Evolutionary conservation across 2,113 vertebrate species (phyloP).

Genomic region (Trematomus loennbergii): DNA sequence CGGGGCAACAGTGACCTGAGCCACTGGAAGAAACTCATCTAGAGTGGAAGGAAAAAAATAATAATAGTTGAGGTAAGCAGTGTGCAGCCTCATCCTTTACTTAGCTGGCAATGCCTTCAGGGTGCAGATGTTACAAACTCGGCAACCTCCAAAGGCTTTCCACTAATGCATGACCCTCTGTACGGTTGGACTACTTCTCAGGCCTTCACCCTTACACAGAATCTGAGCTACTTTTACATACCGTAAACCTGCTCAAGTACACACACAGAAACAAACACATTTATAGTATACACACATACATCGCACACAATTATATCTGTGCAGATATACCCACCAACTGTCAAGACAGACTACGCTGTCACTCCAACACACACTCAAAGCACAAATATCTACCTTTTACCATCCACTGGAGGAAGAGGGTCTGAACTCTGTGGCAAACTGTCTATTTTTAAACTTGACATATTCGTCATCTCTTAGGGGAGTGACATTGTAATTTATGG

Average conservation of each 20-base stretch:
- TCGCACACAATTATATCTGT: neutral
- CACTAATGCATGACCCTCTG: constrained; percentile 55
- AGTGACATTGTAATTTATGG: constrained; percentile 78
- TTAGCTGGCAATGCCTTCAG: constrained; percentile 70
- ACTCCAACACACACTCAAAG: neutral
- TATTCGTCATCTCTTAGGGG: constrained; percentile 81
- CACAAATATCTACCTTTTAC: constrained; percentile 33
- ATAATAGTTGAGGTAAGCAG: constrained; percentile 73
- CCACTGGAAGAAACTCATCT: constrained; percentile 72
- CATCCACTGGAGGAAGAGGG: constrained; percentile 58
- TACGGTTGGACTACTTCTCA: constrained; percentile 11
- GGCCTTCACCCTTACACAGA: constrained; percentile 23
- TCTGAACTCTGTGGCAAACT: constrained; percentile 59
- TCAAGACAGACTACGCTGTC: neutral
- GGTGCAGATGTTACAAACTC: constrained; percentile 73
- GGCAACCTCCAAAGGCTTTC: constrained; percentile 63
- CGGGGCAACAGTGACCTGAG: constrained; percentile 73
- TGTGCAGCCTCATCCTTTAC: constrained; percentile 73
- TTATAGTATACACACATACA: neutral
- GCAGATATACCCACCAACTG: neutral
- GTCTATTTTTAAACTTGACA: constrained; percentile 82
- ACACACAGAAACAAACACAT: neutral
- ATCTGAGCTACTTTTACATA: neutral
- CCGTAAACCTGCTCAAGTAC: neutral
- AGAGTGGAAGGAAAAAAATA: constrained; percentile 45